phyloP scores from a whole-genome alignment of 2,888 invertebrate species.

The Thumatha senex region DNA sequence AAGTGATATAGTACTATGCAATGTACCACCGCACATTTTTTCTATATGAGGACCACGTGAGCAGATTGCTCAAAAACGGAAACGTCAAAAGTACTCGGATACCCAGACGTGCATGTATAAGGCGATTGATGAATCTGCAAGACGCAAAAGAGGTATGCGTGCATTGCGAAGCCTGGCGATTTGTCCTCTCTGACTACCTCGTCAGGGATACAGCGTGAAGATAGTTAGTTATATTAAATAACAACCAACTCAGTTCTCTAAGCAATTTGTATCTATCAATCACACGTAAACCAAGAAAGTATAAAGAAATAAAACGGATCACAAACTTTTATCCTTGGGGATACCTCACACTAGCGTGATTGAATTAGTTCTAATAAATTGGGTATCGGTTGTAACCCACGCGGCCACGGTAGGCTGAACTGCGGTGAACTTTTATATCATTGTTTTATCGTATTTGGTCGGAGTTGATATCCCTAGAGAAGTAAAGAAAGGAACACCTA shows the following conservation, averaged over 20 bases:
- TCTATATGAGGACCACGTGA: no score
- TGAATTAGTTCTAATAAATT: conserved; percentile 52
- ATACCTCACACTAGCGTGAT: conserved; percentile 44
- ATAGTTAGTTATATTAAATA: not conserved
- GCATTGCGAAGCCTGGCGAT: no score
- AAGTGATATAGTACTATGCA: no score
- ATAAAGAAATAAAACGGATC: conserved; percentile 44
- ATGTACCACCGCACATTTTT: no score
- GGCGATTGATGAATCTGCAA: no score
- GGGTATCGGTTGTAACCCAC: conserved; percentile 26
- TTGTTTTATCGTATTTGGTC: conserved; percentile 28
- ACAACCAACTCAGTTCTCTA: conserved; percentile 35
- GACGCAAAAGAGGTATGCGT: no score
- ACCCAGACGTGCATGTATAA: no score
- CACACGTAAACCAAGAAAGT: conserved; percentile 34
- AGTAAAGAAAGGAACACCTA: not conserved
- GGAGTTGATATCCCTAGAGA: conserved; percentile 15
- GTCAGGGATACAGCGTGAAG: no score
- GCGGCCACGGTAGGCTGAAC: conserved; percentile 22
- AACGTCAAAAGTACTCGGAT: no score
- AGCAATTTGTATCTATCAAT: conserved; percentile 58
- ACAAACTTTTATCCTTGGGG: conserved; percentile 53
- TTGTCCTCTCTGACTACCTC: no score
- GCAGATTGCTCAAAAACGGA: no score
- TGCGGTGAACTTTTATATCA: conserved; percentile 25